Percentiles rank a stretch among this genome's conserved stretches.
Conservation (phyloP, 2,797 vertebrate genomes). For the Pipistrellus pipistrellus region DNA sequence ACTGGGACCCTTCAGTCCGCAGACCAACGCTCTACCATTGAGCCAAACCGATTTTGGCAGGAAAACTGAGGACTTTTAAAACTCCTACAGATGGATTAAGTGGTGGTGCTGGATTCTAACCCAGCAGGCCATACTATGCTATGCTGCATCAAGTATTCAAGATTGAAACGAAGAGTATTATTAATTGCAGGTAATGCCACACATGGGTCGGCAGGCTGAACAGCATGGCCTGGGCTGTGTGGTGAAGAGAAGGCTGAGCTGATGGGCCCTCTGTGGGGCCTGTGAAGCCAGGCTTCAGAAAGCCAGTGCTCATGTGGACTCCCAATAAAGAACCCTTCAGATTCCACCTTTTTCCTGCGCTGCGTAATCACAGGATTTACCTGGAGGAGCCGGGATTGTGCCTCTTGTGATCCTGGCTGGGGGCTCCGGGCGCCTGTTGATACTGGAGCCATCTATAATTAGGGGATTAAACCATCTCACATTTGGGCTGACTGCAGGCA, state of each 20-base stretch:
- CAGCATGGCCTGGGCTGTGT: not conserved
- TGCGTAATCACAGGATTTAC: constrained; percentile 82
- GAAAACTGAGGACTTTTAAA: constrained; percentile 55
- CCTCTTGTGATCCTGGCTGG: constrained; percentile 83
- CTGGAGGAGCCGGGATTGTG: constrained; percentile 77
- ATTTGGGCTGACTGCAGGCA: constrained; percentile 74
- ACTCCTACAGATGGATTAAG: not conserved
- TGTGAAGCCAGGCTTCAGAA: constrained; percentile 68
- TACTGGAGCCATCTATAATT: constrained; percentile 80
- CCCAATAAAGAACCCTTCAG: constrained; percentile 76
- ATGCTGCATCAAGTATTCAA: not conserved
- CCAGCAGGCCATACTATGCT: not conserved
- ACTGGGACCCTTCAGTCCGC: too few relatives aligned
- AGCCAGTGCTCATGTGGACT: constrained; percentile 57
- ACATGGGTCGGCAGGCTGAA: not conserved
- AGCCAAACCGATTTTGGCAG: too few relatives aligned
- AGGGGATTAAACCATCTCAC: constrained; percentile 80
- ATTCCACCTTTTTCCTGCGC: constrained; percentile 65
- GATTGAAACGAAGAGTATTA: not conserved
- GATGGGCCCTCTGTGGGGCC: not conserved
- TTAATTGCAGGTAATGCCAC: not conserved
- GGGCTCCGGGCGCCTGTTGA: constrained; percentile 68
- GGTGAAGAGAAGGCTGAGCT: not conserved
- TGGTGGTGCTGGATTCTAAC: not conserved
- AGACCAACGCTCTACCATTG: too few relatives aligned